Evolutionary conservation across 2,113 vertebrate species (phyloP), one percentile per base, ranked within the genome.

Genomic region (Sorex araneus): DNA sequence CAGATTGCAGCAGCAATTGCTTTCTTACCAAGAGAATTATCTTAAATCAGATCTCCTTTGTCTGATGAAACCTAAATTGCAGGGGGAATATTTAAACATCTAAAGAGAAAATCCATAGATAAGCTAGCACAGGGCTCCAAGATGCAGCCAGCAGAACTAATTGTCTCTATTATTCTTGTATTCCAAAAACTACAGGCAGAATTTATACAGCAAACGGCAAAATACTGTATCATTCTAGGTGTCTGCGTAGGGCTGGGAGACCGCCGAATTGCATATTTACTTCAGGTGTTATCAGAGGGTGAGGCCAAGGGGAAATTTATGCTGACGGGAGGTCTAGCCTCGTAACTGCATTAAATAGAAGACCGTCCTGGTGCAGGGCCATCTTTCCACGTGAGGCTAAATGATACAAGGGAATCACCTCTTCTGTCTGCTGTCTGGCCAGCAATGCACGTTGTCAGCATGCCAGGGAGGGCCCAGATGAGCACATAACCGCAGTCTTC

Each of bases 51-150:
- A 97, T 97, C 93, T 84, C 91, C 94, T 97, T 96, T 97, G 94
- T 96, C 97, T 95, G 96, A 96, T 95, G 89, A 97, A 97, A 97
- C 82, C 36, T 94, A 96, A 98, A 97, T 94, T 97, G 78, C 92
- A 97, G 70, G 91, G 83, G 91, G 90, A 97, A 96, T 97, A 97
- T 97, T 97, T 97, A 96, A 97, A 95, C 90, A 91, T 69, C 75
- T 93, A 96, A 97, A 89, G 93, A 97, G 93, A 84, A 98, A 97
- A 98, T 96, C 94, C 94, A 95, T 89, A 96, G 89, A 97, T 97
- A 97, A 98, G 66, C 75, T 96, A 95, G 47, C 85, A 94, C 63
- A 92, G 84, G 81, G 45, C 91, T 93, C 82, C 87, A 80, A 96
- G 94, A 96, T 91, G 82, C 84, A 94, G 92, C 94, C 94, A 96